Evolutionary conservation across 2,888 invertebrate species (phyloP), one percentile per base, ranked within the genome.

Genomic region (Cataglyphis rosenhaueri): DNA sequence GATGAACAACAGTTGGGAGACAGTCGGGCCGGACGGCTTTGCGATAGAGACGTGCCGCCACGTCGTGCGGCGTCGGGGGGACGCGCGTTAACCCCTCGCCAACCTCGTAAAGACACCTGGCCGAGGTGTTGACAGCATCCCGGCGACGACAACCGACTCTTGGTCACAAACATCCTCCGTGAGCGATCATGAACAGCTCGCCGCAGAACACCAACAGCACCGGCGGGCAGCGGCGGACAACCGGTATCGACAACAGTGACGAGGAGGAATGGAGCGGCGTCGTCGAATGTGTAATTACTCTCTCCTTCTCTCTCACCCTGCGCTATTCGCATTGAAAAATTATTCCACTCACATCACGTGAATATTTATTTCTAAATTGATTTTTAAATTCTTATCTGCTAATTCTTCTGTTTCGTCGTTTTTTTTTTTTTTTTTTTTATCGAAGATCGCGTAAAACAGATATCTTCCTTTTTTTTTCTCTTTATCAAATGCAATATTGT

Each of bases 241-340:
- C 88, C 84, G 88, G 91, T 81, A 91, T 92, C 76, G 94, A 93
- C 76, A 93, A 94, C 91, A 94, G 94, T 88, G 94, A 94, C 85
- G 94, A 94, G 81, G 94, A 94, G 75, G 94, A 94, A 82, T 94
- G 94, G 94, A 94, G 93, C 89, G 94, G 94, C 87, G 93, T 93
- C 88, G 93, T 94, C 86, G 94, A 94, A 93, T 93, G 94, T 91
- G 94, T 94, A 94, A 92, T 87, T 76, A 59, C 0, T 21, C 15
- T 55, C 38, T 44, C 18, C 32, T 66, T 57, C 38, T 66, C 18
- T n/a, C 48, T 75, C 12, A 9, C 12, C 15, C 4, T 25, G 25
- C n/a, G 2, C 38, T 12, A 18, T n/a, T 12, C 25, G 18, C 21
- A 25, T 44, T 44, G 32, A 44, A 3, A 12, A 38, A 29, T 55